A percentile compares a stretch with the other conserved stretches of the same genome.
Conservation (phyloP, 2,888 invertebrate species). For the Unio pictorum region DNA sequence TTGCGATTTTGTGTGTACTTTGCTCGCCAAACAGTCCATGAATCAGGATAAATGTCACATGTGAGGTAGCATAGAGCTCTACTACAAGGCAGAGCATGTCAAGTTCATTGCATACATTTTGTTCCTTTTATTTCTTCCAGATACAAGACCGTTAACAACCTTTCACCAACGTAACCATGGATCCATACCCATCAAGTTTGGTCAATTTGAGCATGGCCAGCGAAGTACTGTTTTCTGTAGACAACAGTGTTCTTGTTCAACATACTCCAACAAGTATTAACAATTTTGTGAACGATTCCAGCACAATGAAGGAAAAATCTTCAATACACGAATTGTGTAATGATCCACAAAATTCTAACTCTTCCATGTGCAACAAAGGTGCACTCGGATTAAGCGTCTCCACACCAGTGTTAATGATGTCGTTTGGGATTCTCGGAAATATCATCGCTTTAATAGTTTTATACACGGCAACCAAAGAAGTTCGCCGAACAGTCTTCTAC, state of each 20-base stretch:
- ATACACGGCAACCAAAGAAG: conserved; percentile 57
- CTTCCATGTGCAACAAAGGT: conserved; percentile 33
- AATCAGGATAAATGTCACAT: no score
- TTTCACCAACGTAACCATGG: not conserved
- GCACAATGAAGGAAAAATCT: conserved; percentile 11
- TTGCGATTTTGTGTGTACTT: no score
- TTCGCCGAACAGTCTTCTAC: conserved; percentile 66
- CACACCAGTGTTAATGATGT: conserved; percentile 55
- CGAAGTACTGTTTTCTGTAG: not conserved
- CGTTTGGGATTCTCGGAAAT: conserved; percentile 66
- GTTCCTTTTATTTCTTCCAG: no score
- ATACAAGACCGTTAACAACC: not conserved
- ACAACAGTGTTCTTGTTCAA: not conserved
- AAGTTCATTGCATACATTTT: no score
- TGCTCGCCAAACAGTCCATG: no score
- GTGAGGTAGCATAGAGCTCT: no score
- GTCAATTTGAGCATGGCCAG: not conserved
- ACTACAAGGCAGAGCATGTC: no score
- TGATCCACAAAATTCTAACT: conserved; percentile 13
- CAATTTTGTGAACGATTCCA: not conserved
- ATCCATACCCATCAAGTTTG: not conserved
- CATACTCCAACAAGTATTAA: not conserved
- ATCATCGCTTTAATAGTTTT: conserved; percentile 67
- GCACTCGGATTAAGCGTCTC: conserved; percentile 51
- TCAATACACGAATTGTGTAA: conserved; percentile 31